These are phyloP conservation scores for Ascaphus truei DNA, from an alignment of 2,113 vertebrate species.

Conservation along the genomic window DNA sequence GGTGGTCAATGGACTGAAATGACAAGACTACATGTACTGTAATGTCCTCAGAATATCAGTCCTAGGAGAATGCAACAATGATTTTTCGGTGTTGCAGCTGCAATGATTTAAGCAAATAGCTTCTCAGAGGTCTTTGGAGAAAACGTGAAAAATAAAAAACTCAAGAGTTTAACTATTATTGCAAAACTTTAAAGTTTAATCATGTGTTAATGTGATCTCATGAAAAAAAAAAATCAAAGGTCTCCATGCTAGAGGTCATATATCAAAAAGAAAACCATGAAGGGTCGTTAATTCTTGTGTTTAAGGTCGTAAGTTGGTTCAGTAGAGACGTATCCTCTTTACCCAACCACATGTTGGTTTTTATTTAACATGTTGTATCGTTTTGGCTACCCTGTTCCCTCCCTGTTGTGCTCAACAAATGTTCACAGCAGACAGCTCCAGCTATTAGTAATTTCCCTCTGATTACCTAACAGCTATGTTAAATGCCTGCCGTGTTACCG, in stretches of 20 bases:
- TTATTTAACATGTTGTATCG: too few relatives aligned
- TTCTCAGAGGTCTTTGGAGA: not conserved
- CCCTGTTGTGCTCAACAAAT: too few relatives aligned
- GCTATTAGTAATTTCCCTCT: not conserved
- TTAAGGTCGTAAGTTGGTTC: too few relatives aligned
- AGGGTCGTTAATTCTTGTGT: too few relatives aligned
- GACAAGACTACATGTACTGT: not conserved
- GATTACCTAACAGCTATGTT: not conserved
- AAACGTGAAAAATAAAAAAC: not conserved
- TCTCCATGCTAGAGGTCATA: not conserved
- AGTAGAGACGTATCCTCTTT: too few relatives aligned
- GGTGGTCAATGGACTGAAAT: not conserved
- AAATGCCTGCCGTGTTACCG: not conserved
- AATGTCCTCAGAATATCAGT: not conserved
- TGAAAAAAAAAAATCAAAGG: not conserved
- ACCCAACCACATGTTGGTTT: too few relatives aligned
- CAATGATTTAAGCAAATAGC: not conserved
- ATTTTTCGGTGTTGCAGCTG: conserved; percentile 20
- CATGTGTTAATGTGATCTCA: not conserved
- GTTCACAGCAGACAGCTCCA: not conserved
- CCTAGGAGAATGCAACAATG: not conserved
- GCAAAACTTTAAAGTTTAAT: not conserved
- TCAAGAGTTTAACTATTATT: not conserved
- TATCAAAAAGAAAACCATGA: not conserved
- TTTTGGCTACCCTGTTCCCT: too few relatives aligned